Evolutionary conservation across 2,888 invertebrate genomes (phyloP).

Genomic region (Chloromyia formosa): DNA sequence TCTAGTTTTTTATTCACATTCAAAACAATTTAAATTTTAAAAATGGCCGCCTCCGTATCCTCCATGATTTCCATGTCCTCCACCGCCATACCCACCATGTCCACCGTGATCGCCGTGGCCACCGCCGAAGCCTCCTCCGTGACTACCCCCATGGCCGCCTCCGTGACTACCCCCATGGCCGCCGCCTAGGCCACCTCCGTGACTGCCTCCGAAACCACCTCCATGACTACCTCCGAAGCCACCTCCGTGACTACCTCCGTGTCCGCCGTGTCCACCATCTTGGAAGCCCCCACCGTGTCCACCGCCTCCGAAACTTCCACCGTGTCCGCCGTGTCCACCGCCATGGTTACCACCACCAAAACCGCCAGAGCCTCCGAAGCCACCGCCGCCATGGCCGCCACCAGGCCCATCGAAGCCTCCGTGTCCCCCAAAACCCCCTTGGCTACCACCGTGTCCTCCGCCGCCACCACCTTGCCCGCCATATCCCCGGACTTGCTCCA

Average conservation of each 20-base stretch:
- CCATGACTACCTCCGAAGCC: neutral
- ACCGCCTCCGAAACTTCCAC: neutral
- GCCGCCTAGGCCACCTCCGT: conserved; percentile 9
- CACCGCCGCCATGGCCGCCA: conserved; percentile 19
- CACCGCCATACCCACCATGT: too few relatives aligned
- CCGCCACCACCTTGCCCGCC: conserved; percentile 12
- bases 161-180: neutral
- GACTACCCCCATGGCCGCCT: neutral
- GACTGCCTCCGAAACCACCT: neutral
- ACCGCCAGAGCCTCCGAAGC: conserved; percentile 20
- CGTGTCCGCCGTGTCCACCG: neutral
- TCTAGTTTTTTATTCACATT: neutral
- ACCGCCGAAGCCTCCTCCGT: neutral
- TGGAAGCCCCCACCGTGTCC: neutral
- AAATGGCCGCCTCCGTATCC: neutral
- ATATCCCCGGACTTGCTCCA: neutral
- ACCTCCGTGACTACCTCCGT: neutral
- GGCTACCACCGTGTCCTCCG: conserved; percentile 7
- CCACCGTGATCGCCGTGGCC: too few relatives aligned
- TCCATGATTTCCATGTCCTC: neutral
- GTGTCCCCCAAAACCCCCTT: conserved; percentile 15
- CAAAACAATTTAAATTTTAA: neutral
- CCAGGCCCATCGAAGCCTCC: neutral
- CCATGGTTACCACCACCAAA: neutral
- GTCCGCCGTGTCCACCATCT: neutral